Evolutionary conservation across 2,113 vertebrate species (phyloP).

Genomic region (Hippocampus barbouri): DNA sequence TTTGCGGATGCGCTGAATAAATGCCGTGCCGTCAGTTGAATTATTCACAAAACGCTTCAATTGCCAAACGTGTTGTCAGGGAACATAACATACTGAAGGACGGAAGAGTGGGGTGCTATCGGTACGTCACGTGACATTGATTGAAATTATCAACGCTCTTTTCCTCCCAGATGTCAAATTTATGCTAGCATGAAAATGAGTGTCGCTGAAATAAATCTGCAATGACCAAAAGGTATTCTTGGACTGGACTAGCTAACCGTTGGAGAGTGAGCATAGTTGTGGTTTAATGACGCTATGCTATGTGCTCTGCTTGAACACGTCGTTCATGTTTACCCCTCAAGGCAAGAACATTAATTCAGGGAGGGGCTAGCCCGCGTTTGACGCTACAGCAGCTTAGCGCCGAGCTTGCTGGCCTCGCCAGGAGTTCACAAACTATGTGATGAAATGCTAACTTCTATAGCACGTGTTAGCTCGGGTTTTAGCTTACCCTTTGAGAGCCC

Average conservation of each 20-base stretch:
- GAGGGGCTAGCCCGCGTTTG: slow-evolving; percentile 22
- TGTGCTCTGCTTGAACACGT: slow-evolving; percentile 14
- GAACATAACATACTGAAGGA: slow-evolving; percentile 5
- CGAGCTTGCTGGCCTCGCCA: too few relatives aligned
- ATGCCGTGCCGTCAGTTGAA: slow-evolving; percentile 25
- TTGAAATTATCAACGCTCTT: not conserved
- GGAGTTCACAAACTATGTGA: not conserved
- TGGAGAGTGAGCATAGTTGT: not conserved
- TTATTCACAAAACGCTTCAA: slow-evolving; percentile 41
- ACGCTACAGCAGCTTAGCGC: slow-evolving; percentile 18
- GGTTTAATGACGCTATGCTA: not conserved
- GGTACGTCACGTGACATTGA: too few relatives aligned
- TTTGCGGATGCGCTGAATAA: not conserved
- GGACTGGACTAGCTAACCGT: not conserved
- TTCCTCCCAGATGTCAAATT: not conserved
- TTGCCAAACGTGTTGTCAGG: slow-evolving; percentile 38
- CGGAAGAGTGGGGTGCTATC: too few relatives aligned
- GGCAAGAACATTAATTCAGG: slow-evolving; percentile 16
- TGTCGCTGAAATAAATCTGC: not conserved
- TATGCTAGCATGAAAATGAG: not conserved
- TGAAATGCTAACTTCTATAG: not conserved
- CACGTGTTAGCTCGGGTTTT: not conserved
- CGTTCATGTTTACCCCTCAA: slow-evolving; percentile 26
- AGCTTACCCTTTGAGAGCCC: not conserved
- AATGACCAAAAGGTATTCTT: not conserved